phyloP scores from a whole-genome alignment of 2,888 invertebrate species.

The Andrena praecox region DNA sequence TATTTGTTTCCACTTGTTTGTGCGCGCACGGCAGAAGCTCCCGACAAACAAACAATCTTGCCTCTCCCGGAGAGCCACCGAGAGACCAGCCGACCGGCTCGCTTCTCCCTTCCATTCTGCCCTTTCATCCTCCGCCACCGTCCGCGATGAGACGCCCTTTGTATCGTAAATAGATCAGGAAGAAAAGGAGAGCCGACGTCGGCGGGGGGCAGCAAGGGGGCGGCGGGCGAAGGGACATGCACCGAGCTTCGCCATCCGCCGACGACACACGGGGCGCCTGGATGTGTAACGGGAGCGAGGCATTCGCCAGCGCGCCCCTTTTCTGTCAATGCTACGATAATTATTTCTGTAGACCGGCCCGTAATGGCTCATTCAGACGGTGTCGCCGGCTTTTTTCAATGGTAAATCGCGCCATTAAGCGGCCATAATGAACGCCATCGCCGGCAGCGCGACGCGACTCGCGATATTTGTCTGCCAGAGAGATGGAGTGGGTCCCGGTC shows the following conservation, averaged over 20 bases:
- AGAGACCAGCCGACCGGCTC: conserved; percentile 44
- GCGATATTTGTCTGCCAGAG: conserved; percentile 61
- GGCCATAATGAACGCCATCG: conserved; percentile 79
- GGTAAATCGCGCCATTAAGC: conserved; percentile 82
- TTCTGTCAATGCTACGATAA: conserved; percentile 81
- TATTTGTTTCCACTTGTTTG: conserved; percentile 84
- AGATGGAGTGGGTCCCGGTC: conserved; percentile 34
- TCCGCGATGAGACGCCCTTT: conserved; percentile 53
- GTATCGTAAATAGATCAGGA: conserved; percentile 65
- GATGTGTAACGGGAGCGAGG: conserved; percentile 66
- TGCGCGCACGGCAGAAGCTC: conserved; percentile 74
- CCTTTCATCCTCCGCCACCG: conserved; percentile 18
- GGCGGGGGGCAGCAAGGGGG: conserved; percentile 7
- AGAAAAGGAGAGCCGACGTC: conserved; percentile 28
- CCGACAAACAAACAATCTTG: conserved; percentile 81
- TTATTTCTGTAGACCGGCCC: conserved; percentile 81
- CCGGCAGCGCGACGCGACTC: conserved; percentile 55
- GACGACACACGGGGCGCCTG: conserved; percentile 42
- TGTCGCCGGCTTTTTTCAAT: conserved; percentile 80
- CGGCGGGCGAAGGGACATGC: conserved; percentile 29
- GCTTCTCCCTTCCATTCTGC: conserved; percentile 24
- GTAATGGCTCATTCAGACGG: conserved; percentile 84
- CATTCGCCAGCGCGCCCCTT: conserved; percentile 68
- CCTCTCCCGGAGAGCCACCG: conserved; percentile 64
- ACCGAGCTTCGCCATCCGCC: conserved; percentile 15